Conservation (phyloP, 2,113 vertebrate genomes). For the Onychostoma macrolepis region DNA sequence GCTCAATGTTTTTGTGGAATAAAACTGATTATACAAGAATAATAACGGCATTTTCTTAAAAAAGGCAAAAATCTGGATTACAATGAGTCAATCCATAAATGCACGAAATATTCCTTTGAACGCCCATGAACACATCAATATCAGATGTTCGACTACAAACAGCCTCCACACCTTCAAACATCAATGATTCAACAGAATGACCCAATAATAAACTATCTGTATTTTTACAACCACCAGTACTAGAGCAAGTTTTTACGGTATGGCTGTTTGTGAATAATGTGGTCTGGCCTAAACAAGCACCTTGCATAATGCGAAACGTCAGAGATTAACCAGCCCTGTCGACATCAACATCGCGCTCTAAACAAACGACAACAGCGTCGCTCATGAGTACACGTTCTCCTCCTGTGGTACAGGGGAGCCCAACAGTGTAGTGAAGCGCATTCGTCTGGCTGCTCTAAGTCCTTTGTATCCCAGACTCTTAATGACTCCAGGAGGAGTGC, state of each 20-base stretch:
- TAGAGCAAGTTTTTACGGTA: neutral
- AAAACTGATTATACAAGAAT: neutral
- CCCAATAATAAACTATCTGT: neutral
- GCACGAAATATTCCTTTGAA: neutral
- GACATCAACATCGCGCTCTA: neutral
- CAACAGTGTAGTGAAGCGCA: conserved; percentile 12
- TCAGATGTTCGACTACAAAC: neutral
- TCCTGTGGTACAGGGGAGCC: neutral
- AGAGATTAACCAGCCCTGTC: conserved; percentile 5
- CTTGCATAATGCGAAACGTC: neutral
- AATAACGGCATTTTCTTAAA: too few relatives aligned
- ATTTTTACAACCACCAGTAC: neutral
- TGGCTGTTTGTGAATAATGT: neutral
- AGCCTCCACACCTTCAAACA: neutral
- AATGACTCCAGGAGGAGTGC: conserved; percentile 56
- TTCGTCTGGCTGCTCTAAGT: conserved; percentile 40
- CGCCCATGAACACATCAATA: neutral
- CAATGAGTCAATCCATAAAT: neutral
- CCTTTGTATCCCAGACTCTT: conserved; percentile 36
- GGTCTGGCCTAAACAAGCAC: neutral
- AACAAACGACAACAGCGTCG: conserved; percentile 15
- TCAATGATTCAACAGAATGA: neutral
- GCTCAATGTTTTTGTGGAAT: neutral
- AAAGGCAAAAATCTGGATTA: neutral
- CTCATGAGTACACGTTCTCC: neutral